Evolutionary conservation across 2,113 vertebrate species (phyloP), one percentile per base, ranked within the genome.

Genomic region (Peromyscus californicus): DNA sequence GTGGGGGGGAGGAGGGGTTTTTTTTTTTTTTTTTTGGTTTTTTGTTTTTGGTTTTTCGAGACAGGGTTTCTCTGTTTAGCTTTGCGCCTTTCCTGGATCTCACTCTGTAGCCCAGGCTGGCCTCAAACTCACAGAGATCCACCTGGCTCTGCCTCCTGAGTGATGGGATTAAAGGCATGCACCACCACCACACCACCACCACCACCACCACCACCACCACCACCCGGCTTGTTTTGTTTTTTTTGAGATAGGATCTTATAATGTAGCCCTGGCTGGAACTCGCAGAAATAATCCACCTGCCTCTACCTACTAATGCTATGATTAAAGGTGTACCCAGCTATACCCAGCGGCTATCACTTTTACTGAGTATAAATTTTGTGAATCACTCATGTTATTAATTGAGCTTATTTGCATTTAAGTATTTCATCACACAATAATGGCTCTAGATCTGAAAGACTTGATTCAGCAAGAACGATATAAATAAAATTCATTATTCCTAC

Each of bases 351-450:
- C 29, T 51, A 0, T 42, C 75, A 95, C 48, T 90, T 82, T 95
- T 93, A 83, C 76, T 70, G 19, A 24, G 4, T 94, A 39, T 94
- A 39, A 65, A 94, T 63, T 90, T 93, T 96, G 67, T 85, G 84
- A 93, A 57, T 94, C 67, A 59, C 57, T 89, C 22, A 75, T 94
- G 36, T 59, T 94, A 88, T 89, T 96, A 95, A 89, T 87, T 93
- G 74, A 95, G 7, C 21, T 96, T 4, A 93, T 95, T 93, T 92
- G 39, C 90, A 16, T 90, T 65, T 88, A 96, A 75, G 24, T 54
- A 89, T 93, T 90, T 93, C 54, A 82, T 94, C 75, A 78, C 69
- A 10, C 51, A 89, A 4, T 89, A 45, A 78, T 94, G 61, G 91
- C 78, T 88, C 96, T 16, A 90, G 26, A 90, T 70, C 16, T 59